Conservation (phyloP, 2,888 invertebrate genomes). For the Tuta absoluta region DNA sequence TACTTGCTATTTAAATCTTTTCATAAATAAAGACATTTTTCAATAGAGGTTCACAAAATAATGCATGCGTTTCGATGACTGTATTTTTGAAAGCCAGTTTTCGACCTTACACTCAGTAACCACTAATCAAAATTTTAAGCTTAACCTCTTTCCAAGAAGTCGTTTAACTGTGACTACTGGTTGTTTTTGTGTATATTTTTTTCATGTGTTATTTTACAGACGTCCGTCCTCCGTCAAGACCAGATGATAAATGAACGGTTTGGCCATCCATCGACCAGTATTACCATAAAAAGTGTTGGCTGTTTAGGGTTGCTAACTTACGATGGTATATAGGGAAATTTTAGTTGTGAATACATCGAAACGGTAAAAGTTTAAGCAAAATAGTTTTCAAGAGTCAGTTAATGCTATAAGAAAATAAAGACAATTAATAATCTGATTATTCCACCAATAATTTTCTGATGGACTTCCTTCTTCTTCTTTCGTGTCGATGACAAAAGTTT, state of each 20-base stretch:
- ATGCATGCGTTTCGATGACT: too few species aligned
- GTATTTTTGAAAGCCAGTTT: background rate
- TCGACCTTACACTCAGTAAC: background rate
- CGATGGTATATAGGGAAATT: background rate
- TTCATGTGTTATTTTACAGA: conserved; percentile 2
- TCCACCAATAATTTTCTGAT: too few species aligned
- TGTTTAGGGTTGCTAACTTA: background rate
- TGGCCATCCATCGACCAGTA: conserved; percentile 30
- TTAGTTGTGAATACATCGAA: too few species aligned
- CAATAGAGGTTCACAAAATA: too few species aligned
- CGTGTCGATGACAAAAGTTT: too few species aligned
- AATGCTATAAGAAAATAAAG: too few species aligned
- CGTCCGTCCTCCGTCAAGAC: background rate
- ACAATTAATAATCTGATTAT: too few species aligned
- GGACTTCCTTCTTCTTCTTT: too few species aligned
- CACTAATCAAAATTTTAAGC: conserved; percentile 1
- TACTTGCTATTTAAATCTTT: too few species aligned
- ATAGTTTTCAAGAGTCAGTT: too few species aligned
- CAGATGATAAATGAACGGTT: conserved; percentile 32
- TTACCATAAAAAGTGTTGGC: conserved; percentile 20
- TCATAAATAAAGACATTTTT: too few species aligned
- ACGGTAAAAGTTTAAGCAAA: too few species aligned
- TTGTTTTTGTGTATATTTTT: conserved; percentile 7
- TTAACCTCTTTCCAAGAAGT: background rate
- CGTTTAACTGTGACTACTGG: background rate